These are phyloP conservation scores for Alaudala cheleensis DNA, from an alignment of 2,113 vertebrate genomes.

Conservation along the genomic window DNA sequence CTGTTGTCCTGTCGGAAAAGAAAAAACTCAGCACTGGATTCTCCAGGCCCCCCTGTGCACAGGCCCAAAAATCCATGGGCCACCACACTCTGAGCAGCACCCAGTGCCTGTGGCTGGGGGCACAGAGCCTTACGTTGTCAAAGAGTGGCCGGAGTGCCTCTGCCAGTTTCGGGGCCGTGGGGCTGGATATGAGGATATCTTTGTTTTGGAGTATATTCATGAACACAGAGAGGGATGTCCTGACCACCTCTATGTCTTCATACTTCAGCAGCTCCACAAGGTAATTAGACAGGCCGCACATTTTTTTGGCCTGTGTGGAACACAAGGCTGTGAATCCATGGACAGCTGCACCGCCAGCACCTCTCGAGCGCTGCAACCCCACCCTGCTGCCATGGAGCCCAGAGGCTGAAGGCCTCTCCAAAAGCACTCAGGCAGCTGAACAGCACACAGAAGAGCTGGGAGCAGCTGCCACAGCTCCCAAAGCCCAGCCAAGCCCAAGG, in stretches of 20 bases:
- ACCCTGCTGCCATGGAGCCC: not conserved
- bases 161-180: not conserved
- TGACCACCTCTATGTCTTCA: not conserved
- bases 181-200: not conserved
- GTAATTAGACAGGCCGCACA: not conserved
- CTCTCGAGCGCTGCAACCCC: not conserved
- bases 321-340: not conserved
- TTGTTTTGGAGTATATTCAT: accelerated
- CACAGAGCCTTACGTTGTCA: not conserved
- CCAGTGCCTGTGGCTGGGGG: not conserved
- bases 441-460: accelerated
- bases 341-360: not conserved
- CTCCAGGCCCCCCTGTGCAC: not conserved
- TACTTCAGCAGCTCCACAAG: not conserved
- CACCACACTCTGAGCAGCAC: accelerated
- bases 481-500: not conserved
- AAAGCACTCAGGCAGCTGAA: not conserved
- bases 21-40: not conserved
- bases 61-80: not conserved
- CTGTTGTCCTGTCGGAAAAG: not conserved
- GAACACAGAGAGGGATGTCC: not conserved
- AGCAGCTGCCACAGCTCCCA: not conserved
- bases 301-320: not conserved
- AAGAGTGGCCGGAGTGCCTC: not conserved
- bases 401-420: not conserved